A percentile compares a stretch with the other conserved stretches of the same genome.
Conservation (phyloP, 2,797 vertebrate genomes). For the Tolypeutes matacus region DNA sequence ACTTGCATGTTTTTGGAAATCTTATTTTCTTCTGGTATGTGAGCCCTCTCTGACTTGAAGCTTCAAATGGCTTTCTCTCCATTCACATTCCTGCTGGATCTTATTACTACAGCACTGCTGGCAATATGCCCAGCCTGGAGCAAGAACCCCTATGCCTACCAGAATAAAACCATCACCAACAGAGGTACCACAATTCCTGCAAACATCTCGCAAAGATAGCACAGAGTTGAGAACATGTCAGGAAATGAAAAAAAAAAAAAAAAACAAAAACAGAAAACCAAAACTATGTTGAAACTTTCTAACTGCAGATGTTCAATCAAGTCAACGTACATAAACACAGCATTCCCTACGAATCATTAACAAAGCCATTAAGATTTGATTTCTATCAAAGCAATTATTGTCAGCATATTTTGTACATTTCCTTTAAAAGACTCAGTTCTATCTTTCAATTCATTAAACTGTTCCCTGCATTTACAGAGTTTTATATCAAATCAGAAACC, state of each 20-base stretch:
- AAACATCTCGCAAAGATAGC: background rate
- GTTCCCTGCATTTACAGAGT: conserved; percentile 87
- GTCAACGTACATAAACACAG: conserved; percentile 82
- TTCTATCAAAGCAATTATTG: conserved; percentile 90
- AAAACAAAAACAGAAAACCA: background rate
- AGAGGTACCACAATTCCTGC: background rate
- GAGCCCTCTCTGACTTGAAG: background rate
- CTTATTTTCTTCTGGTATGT: background rate
- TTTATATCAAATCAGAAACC: conserved; percentile 89
- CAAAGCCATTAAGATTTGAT: conserved; percentile 90
- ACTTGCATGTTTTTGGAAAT: background rate
- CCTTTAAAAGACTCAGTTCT: conserved; percentile 89
- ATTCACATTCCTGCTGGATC: background rate
- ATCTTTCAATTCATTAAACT: conserved; percentile 90
- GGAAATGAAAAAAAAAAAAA: background rate
- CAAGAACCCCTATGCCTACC: background rate
- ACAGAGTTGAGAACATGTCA: conserved; percentile 41
- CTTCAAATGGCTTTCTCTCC: background rate
- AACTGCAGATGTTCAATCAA: conserved; percentile 79
- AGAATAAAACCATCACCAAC: background rate
- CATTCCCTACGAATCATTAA: conserved; percentile 89
- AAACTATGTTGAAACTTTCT: conserved; percentile 77
- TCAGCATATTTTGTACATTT: conserved; percentile 89
- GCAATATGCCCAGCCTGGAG: background rate
- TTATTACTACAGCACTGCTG: background rate